phyloP scores from a whole-genome alignment of 37 sponge, comb jelly and placozoan genomes.

The Agelas oroides region DNA sequence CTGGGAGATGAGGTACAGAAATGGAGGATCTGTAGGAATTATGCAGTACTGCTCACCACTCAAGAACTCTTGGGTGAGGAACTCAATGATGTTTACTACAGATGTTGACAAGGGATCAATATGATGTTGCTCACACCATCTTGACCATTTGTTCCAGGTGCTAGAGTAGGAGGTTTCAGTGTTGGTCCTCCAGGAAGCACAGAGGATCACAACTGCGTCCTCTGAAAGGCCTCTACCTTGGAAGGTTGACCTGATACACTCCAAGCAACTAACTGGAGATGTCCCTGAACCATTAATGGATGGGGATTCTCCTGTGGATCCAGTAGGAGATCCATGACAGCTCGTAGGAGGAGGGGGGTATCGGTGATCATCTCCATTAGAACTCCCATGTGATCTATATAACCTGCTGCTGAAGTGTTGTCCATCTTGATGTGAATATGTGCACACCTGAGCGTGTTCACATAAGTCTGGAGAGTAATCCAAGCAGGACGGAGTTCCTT shows the following conservation, averaged over 20 bases:
- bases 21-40: not conserved
- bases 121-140: not conserved
- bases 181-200: constrained; percentile 18
- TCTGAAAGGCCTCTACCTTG: constrained; percentile 6
- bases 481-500: constrained; percentile 11
- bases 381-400: too few species aligned
- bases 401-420: too few species aligned
- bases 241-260: too few species aligned
- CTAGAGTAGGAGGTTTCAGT: constrained; percentile 2
- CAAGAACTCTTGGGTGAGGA: not conserved
- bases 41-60: constrained; percentile 3
- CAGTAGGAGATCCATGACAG: too few species aligned
- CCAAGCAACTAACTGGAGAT: too few species aligned
- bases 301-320: not conserved
- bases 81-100: not conserved
- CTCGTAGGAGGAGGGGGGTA: too few species aligned
- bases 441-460: too few species aligned
- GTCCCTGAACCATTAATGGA: too few species aligned
- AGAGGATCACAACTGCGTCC: constrained; percentile 8
- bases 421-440: too few species aligned
- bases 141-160: not conserved
- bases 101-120: not conserved
- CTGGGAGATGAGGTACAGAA: not conserved
- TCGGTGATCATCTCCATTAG: too few species aligned
- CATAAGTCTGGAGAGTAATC: too few species aligned